These are phyloP conservation scores for Halisarca cf. caerulea DNA, from an alignment of 37 sponge, comb jelly and placozoan species.

Conservation along the genomic window DNA sequence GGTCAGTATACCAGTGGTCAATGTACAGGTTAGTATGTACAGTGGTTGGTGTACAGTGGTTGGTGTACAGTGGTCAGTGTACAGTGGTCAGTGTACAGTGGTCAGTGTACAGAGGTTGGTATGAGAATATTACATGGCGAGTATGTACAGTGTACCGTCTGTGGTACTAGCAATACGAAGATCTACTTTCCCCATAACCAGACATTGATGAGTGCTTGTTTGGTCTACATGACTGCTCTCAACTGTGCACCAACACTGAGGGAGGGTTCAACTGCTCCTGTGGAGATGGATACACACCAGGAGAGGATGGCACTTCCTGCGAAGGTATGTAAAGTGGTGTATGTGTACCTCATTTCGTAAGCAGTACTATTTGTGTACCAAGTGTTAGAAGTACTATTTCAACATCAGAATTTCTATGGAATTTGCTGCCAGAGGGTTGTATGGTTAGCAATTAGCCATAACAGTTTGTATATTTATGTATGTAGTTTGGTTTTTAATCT, in stretches of 20 bases:
- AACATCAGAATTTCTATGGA: neutral
- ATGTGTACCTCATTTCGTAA: no score
- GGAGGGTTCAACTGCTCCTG: slow-evolving; percentile 2
- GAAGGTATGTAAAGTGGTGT: neutral
- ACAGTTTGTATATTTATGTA: no score
- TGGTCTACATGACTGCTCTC: neutral
- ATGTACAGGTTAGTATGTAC: no score
- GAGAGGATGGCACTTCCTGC: neutral
- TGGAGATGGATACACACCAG: neutral
- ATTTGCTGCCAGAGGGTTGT: neutral
- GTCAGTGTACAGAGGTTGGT: neutral
- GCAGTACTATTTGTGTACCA: no score
- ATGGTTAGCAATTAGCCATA: neutral
- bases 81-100: no score
- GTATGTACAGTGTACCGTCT: no score
- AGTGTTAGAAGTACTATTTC: neutral
- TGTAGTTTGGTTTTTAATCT: no score
- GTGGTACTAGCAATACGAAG: neutral
- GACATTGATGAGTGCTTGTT: neutral
- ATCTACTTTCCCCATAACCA: no score
- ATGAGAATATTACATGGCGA: no score
- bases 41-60: neutral
- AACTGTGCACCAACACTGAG: neutral
- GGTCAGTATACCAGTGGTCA: neutral
- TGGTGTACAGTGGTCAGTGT: no score